Evolutionary conservation across 53 echinoderm and acorn worm species (phyloP).

Genomic region (Zoroaster sp.): DNA sequence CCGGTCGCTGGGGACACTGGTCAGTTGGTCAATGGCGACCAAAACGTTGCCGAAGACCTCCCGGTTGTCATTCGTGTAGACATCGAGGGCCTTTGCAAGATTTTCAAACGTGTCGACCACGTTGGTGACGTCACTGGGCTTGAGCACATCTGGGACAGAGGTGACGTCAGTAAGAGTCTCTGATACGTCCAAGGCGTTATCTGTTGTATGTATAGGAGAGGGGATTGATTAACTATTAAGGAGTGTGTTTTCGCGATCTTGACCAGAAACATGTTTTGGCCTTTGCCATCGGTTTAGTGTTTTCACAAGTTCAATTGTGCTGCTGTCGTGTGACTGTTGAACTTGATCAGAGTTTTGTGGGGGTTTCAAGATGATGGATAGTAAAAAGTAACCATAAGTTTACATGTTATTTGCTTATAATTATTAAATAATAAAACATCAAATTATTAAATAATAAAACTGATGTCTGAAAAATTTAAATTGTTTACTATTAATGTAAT

Average conservation of each 20-base stretch:
- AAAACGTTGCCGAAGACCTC: constrained; percentile 57
- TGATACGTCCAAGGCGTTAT: constrained; percentile 62
- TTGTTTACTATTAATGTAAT: too few species aligned
- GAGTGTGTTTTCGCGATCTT: too few species aligned
- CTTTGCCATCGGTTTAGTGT: too few species aligned
- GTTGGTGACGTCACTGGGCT: constrained; percentile 57
- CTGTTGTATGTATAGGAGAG: neutral
- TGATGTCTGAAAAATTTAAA: too few species aligned
- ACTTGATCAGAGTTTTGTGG: too few species aligned
- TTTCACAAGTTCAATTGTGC: too few species aligned
- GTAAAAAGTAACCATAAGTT: too few species aligned
- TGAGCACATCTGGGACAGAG: constrained; percentile 38
- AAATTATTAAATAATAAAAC: too few species aligned
- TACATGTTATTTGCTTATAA: too few species aligned
- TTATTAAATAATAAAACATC: too few species aligned
- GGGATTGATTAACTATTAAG: neutral
- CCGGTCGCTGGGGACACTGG: neutral
- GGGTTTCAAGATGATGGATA: too few species aligned
- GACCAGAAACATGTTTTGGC: too few species aligned
- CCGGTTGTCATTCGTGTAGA: constrained; percentile 10
- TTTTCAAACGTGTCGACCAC: constrained; percentile 68
- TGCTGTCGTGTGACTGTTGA: neutral
- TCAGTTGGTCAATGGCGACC: constrained; percentile 41
- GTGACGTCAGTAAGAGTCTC: constrained; percentile 59
- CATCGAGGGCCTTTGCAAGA: constrained; percentile 19